phyloP scores from a whole-genome alignment of 2,888 invertebrate species.

The Drosophila quinaria region DNA sequence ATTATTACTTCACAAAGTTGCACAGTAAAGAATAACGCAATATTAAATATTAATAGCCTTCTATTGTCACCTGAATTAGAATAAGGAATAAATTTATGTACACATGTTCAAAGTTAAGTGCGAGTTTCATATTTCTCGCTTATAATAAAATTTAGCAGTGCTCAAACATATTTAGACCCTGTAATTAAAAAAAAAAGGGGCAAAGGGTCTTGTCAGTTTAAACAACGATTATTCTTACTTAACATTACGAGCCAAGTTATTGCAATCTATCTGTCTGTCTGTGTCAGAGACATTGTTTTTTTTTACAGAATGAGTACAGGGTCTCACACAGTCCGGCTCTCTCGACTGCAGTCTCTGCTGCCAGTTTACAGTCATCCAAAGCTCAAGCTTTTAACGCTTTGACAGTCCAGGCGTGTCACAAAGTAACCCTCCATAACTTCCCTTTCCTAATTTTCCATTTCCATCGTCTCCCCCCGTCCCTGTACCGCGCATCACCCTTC shows the following conservation, averaged over 20 bases:
- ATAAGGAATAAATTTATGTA: neutral
- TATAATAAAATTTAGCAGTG: neutral
- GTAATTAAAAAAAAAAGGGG: neutral
- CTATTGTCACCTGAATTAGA: neutral
- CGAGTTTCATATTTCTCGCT: neutral
- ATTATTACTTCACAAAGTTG: no score
- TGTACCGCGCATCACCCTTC: conserved; percentile 29
- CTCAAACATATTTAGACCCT: neutral
- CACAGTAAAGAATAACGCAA: no score
- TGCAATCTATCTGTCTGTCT: no score
- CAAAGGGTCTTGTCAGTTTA: neutral
- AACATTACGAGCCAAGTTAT: no score
- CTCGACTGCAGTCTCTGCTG: neutral
- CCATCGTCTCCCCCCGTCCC: neutral
- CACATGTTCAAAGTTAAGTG: neutral
- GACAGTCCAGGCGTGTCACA: conserved; percentile 67
- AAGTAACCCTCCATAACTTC: conserved; percentile 10
- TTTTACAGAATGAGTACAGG: neutral
- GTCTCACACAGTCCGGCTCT: neutral
- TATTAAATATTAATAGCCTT: no score
- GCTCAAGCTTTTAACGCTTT: conserved; percentile 45
- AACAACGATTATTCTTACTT: no score
- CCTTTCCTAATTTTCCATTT: neutral
- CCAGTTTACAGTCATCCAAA: conserved; percentile 3
- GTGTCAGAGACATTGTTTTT: no score